Evolutionary conservation across 2,888 invertebrate species (phyloP).

Genomic region (Chesias legatella): DNA sequence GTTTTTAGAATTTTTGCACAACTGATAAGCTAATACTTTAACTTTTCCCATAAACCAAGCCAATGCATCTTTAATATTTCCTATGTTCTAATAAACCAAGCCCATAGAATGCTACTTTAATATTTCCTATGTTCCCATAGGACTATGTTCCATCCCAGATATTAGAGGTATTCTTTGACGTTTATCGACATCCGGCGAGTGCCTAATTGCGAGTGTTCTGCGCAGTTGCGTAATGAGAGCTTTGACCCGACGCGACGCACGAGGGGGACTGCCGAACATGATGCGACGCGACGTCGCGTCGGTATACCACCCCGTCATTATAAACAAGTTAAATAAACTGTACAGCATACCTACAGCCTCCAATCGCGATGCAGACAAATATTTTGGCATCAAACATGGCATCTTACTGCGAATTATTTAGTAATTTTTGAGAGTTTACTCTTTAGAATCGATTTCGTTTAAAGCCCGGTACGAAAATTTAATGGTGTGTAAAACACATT

Average conservation of each 20-base stretch:
- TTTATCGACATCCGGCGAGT: conserved; percentile 19
- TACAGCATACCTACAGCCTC: conserved; percentile 7
- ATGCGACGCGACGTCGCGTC: conserved; percentile 6
- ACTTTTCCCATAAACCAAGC: too few species aligned
- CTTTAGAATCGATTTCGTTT: too few species aligned
- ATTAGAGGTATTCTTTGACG: conserved; percentile 19
- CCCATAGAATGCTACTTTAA: too few species aligned
- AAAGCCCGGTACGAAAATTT: too few species aligned
- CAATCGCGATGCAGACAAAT: conserved; percentile 2
- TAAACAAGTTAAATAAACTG: conserved; percentile 16
- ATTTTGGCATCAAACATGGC: conserved; percentile 1
- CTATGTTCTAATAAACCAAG: not conserved
- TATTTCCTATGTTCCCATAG: too few species aligned
- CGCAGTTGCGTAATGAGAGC: conserved; percentile 36
- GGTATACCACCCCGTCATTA: conserved; percentile 21
- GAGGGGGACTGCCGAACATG: conserved; percentile 3
- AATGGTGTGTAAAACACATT: too few species aligned
- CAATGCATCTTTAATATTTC: conserved; percentile 11
- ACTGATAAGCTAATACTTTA: too few species aligned
- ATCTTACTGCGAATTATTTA: not conserved
- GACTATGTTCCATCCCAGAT: too few species aligned
- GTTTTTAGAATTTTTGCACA: too few species aligned
- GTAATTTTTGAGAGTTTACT: too few species aligned
- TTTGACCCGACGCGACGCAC: conserved; percentile 37
- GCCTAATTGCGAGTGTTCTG: conserved; percentile 23